These are phyloP conservation scores for Oedothorax gibbosus DNA, from an alignment of 1,140 invertebrate species.

Conservation along the genomic window DNA sequence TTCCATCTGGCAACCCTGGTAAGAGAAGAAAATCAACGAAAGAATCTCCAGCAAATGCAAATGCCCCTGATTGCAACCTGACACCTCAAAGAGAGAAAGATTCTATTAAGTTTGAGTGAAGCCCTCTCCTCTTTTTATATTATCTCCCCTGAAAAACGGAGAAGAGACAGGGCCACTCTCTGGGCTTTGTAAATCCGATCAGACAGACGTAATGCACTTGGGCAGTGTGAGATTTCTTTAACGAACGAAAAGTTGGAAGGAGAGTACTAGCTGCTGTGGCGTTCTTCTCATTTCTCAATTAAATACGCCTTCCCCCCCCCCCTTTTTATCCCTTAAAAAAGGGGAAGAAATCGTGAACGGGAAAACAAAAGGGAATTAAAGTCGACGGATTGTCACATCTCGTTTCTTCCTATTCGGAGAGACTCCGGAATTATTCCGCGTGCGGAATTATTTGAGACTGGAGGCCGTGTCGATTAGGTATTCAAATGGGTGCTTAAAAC, in stretches of 20 bases:
- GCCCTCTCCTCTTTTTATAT: background rate
- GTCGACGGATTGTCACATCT: constrained; percentile 51
- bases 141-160: background rate
- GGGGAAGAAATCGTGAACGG: background rate
- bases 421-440: constrained; percentile 48
- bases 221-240: constrained; percentile 55
- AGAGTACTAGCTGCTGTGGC: background rate
- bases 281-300: constrained; percentile 55
- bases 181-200: constrained; percentile 42
- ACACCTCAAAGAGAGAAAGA: constrained; percentile 40
- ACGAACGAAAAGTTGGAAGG: constrained; percentile 10
- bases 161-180: background rate
- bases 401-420: background rate
- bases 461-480: constrained; percentile 36
- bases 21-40: constrained; percentile 1
- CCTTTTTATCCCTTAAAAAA: constrained; percentile 24
- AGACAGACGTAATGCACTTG: constrained; percentile 56
- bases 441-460: constrained; percentile 9
- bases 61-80: constrained; percentile 56
- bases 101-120: constrained; percentile 60
- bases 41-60: constrained; percentile 35
- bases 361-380: constrained; percentile 57
- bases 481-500: constrained; percentile 30
- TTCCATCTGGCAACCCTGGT: background rate
- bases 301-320: constrained; percentile 34